These are phyloP conservation scores for Zalophus californianus DNA, from an alignment of 2,797 vertebrate genomes.

Conservation along the genomic window DNA sequence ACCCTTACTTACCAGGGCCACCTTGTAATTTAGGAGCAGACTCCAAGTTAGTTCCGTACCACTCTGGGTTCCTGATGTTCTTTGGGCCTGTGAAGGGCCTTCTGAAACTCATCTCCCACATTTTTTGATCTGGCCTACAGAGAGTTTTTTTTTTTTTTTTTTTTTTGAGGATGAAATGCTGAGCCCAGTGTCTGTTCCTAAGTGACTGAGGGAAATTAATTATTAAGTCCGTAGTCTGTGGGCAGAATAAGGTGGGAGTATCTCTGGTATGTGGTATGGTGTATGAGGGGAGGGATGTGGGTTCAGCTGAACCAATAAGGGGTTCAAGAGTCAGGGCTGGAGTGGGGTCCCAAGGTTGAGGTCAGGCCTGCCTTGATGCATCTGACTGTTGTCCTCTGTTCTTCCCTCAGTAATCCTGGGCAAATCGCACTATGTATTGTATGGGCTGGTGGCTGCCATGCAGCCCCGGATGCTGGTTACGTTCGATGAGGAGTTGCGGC, in stretches of 20 bases:
- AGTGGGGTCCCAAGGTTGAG: background rate
- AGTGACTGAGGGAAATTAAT: background rate
- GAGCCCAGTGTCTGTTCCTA: background rate
- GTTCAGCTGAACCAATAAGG: background rate
- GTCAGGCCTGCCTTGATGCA: background rate
- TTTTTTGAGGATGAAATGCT: background rate
- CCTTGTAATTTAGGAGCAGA: background rate
- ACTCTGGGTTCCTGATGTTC: background rate
- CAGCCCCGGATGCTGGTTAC: slow-evolving; percentile 99
- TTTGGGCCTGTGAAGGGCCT: background rate
- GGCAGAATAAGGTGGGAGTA: background rate
- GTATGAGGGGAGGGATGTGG: background rate
- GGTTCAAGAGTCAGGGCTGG: background rate
- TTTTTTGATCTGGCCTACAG: slow-evolving; percentile 13
- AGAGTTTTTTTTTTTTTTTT: background rate
- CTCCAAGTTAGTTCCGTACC: background rate
- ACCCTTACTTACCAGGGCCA: background rate
- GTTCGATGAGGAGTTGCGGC: slow-evolving; percentile 96
- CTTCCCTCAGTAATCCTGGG: slow-evolving; percentile 94
- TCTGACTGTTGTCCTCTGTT: slow-evolving; percentile 15
- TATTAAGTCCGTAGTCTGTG: background rate
- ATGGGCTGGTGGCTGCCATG: slow-evolving; percentile 98
- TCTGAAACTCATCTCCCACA: background rate
- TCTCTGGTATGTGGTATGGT: background rate
- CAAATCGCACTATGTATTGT: slow-evolving; percentile 98